Evolutionary conservation across 2,888 invertebrate genomes (phyloP).

Genomic region (Allolobophora icterica): DNA sequence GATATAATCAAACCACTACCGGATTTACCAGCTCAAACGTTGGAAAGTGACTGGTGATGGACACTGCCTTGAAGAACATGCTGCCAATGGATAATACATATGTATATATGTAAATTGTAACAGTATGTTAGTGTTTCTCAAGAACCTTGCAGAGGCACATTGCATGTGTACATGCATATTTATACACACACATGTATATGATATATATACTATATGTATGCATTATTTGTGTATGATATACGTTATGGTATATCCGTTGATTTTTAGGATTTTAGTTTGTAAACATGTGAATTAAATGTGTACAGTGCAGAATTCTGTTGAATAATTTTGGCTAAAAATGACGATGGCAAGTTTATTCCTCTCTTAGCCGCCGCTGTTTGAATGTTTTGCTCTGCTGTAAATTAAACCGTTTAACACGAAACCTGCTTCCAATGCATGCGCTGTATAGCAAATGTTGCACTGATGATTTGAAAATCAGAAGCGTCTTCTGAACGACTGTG

Average conservation of each 20-base stretch:
- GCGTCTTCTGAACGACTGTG: neutral
- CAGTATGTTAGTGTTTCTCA: neutral
- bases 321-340: neutral
- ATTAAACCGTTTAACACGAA: neutral
- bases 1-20: neutral
- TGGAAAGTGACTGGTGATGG: neutral
- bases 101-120: neutral
- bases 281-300: neutral
- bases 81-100: constrained; percentile 8
- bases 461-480: neutral
- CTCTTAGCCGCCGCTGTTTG: neutral
- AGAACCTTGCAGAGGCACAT: neutral
- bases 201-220: neutral
- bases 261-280: constrained; percentile 17
- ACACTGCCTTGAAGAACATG: neutral
- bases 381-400: neutral
- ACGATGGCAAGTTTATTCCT: neutral
- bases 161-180: neutral
- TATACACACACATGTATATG: neutral
- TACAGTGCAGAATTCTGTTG: neutral
- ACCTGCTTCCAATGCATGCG: neutral
- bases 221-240: neutral
- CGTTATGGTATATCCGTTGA: neutral
- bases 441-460: neutral
- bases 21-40: neutral